Conservation (phyloP, 2,888 invertebrate genomes). For the Agapostemon virescens region DNA sequence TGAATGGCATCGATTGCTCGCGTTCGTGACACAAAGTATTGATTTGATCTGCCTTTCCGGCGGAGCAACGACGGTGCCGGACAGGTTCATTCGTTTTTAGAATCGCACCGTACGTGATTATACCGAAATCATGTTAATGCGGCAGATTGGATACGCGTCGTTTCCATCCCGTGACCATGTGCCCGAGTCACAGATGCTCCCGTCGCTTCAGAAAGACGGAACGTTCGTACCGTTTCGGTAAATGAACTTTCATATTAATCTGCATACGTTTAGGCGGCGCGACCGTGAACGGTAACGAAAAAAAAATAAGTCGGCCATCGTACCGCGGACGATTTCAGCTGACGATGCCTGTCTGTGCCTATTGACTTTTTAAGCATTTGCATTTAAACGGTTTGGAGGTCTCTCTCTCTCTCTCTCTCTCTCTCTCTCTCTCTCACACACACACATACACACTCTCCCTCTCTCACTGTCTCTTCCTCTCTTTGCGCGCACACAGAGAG, state of each 20-base stretch:
- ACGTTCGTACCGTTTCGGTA: not conserved
- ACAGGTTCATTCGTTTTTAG: slow-evolving; percentile 58
- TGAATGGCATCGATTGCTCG: not conserved
- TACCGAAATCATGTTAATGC: slow-evolving; percentile 67
- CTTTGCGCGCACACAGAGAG: not conserved
- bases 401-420: not conserved
- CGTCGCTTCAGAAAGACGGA: not conserved
- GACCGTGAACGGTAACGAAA: not conserved
- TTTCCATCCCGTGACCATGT: slow-evolving; percentile 51
- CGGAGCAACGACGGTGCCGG: slow-evolving; percentile 35
- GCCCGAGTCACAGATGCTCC: not conserved
- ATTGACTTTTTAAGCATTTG: slow-evolving; percentile 5
- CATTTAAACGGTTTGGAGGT: not conserved
- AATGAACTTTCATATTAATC: slow-evolving; percentile 17
- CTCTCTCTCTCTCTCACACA: too few relatives aligned
- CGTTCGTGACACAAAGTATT: not conserved
- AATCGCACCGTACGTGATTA: slow-evolving; percentile 65
- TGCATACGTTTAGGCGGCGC: not conserved
- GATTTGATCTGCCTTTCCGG: slow-evolving; percentile 7
- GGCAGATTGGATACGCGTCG: slow-evolving; percentile 62
- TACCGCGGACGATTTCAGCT: not conserved
- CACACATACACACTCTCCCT: too few relatives aligned
- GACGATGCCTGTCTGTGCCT: not conserved
- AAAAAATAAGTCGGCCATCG: not conserved
- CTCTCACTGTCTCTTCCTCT: not conserved